Percentiles rank a stretch among this genome's conserved stretches.
Conservation (phyloP, 2,888 invertebrate genomes). For the Allolobophora icterica region DNA sequence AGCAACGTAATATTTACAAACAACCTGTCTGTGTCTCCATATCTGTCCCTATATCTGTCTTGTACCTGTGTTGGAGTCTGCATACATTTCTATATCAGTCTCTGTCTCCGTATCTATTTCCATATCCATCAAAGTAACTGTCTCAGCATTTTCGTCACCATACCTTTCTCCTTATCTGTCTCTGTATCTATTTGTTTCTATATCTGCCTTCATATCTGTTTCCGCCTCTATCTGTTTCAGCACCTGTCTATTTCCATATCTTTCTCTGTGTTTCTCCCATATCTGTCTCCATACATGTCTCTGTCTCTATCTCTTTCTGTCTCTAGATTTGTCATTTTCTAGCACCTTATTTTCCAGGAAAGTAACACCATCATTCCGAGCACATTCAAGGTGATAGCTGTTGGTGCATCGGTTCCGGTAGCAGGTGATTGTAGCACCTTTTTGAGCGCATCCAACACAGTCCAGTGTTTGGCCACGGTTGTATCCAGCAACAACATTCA, state of each 20-base stretch:
- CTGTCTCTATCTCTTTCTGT: neutral
- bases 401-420: conserved; percentile 80
- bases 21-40: too few relatives aligned
- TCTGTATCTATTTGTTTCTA: neutral
- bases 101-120: neutral
- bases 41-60: too few relatives aligned
- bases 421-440: conserved; percentile 92
- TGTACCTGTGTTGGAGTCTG: too few relatives aligned
- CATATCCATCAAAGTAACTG: neutral
- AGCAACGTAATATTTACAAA: too few relatives aligned
- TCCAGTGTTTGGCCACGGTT: conserved; percentile 74
- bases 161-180: neutral
- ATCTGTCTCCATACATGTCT: neutral
- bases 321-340: neutral
- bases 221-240: neutral
- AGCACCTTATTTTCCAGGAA: conserved; percentile 92
- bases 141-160: too few relatives aligned
- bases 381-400: conserved; percentile 93
- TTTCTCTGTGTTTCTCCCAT: neutral
- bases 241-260: neutral
- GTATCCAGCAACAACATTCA: conserved; percentile 89
- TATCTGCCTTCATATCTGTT: neutral
- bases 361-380: conserved; percentile 87
- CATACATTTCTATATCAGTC: neutral
- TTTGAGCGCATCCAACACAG: conserved; percentile 82